phyloP scores from a whole-genome alignment of 2,888 invertebrate genomes.

The Adelphocoris suturalis region DNA sequence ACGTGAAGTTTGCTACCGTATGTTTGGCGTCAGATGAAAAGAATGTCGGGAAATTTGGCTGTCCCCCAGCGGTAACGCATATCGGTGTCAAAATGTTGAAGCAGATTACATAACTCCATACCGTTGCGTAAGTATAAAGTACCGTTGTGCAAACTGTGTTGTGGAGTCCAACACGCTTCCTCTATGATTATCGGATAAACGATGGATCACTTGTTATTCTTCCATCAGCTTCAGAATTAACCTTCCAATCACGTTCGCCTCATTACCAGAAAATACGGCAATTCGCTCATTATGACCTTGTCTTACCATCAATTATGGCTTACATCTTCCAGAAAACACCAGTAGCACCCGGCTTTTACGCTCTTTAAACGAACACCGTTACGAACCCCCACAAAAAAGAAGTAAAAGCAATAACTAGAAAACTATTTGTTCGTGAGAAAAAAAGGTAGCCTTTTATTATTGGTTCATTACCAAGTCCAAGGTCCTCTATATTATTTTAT shows the following conservation, averaged over 20 bases:
- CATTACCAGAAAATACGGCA: not conserved
- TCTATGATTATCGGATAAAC: no score
- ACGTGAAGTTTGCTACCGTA: no score
- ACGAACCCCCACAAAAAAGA: no score
- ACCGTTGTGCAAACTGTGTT: no score
- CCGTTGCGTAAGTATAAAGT: no score
- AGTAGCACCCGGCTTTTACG: not conserved
- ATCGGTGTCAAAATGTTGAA: no score
- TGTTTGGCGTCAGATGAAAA: no score
- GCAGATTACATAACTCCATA: no score
- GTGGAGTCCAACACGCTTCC: no score
- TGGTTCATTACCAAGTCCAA: conserved; percentile 60
- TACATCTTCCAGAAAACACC: not conserved
- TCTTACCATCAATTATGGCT: not conserved
- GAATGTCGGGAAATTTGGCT: no score
- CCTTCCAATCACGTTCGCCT: not conserved
- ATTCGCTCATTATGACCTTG: not conserved
- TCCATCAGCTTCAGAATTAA: not conserved
- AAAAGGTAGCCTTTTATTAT: conserved; percentile 44
- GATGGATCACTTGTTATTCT: no score
- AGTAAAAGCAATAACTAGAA: not conserved
- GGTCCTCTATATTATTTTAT: conserved; percentile 47
- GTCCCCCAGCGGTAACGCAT: no score
- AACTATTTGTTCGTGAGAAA: not conserved
- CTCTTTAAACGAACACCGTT: not conserved